Base-by-base conservation (phyloP, 2,113 vertebrate genomes). In the Austrofundulus limnaeus region DNA sequence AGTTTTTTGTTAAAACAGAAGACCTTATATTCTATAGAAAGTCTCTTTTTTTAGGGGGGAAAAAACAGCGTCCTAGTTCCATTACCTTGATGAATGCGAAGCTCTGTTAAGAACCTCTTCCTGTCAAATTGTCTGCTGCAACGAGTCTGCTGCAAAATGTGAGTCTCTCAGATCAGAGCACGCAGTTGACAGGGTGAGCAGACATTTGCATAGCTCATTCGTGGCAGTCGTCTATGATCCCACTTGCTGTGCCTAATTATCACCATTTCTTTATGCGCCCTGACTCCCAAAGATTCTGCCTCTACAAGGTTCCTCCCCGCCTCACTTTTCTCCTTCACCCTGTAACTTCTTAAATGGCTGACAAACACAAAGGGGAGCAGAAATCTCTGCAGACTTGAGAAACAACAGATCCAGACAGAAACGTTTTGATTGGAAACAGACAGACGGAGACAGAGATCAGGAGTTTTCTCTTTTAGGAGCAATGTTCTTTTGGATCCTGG, bases 151-250 rank as follows among this genome's bases (percentile, higher is more conserved):
- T 53, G 4, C 31, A 46, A 82, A 34, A 77, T 34, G 24, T 43
- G 60, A 38, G 51, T 62, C 47, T 50, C 72, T 87, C 76, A 71
- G 81, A 85, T 86, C 71, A 58, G 42, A 21, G 57, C 76, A 59
- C 67, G 23, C 16, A 13, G 60, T 34, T 86, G 85, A 81, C 75
- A 74, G 77, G 57, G 71, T 53, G 69, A 79, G 80, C 61, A 41
- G 21, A 63, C 75, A 86, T 87, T 80, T 84, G 78, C 82, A 85
- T 75, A 77, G 65, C 80, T 83, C 77, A 78, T 64, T 85, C 85
- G 85, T 84, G 83, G 66, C 80, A 77, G 74, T 54, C 41, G 31
- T 47, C 73, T 90, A 87, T 87, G 81, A 88, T 88, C 75, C 77
- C 16, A 11, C 81, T 79, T 45, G 50, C 84, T 24, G 56, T 48